Evolutionary conservation across 2,113 vertebrate species (phyloP).

Genomic region (Thunnus maccoyii): DNA sequence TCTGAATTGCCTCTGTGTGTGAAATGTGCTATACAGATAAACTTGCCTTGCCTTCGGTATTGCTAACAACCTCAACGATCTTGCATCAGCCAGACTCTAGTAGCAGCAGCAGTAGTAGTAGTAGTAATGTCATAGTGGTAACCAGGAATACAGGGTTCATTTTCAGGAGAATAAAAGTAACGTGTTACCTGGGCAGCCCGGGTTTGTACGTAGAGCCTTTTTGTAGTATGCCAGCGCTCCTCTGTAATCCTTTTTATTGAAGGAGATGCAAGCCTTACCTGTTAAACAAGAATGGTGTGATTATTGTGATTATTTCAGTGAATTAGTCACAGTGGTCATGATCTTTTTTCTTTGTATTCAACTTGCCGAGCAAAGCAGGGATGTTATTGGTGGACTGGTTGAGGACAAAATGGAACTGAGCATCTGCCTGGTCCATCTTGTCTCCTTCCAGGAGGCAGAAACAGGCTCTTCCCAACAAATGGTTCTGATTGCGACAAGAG

Average conservation of each 20-base stretch:
- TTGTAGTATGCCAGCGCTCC: conserved; percentile 99
- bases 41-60: too few species aligned
- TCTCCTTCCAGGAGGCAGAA: conserved; percentile 99
- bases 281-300: conserved; percentile 48
- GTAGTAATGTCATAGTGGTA: neutral
- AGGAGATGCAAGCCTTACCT: conserved; percentile 99
- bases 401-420: conserved; percentile 98
- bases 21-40: too few species aligned
- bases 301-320: conserved; percentile 35
- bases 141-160: neutral
- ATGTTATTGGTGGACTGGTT: conserved; percentile 99
- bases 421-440: conserved; percentile 99
- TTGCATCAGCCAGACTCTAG: neutral
- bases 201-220: conserved; percentile 97
- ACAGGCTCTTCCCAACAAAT: conserved; percentile 97
- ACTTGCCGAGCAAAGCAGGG: conserved; percentile 94
- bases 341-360: neutral
- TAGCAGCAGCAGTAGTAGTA: neutral
- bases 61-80: neutral
- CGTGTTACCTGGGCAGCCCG: conserved; percentile 94
- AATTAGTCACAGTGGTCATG: neutral
- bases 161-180: neutral
- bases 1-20: too few species aligned
- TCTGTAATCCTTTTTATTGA: conserved; percentile 99
- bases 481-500: conserved; percentile 88